phyloP scores from a whole-genome alignment of 2,113 vertebrate genomes.

The Ameiurus melas region DNA sequence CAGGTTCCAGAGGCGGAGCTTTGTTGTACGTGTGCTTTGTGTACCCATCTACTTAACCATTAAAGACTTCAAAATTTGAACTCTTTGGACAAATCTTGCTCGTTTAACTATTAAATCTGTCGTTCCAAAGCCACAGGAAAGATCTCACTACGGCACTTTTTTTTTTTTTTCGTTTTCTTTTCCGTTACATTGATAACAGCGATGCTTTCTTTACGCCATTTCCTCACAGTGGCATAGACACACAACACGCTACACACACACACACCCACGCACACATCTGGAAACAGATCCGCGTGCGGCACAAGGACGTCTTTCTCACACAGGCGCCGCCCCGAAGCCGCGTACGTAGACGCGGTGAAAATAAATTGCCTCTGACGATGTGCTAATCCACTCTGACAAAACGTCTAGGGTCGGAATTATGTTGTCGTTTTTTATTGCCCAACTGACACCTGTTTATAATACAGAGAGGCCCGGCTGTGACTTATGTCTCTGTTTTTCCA shows the following conservation, averaged over 20 bases:
- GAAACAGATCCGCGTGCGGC: slow-evolving; percentile 54
- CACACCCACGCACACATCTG: slow-evolving; percentile 34
- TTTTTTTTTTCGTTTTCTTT: background rate
- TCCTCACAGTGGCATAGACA: background rate
- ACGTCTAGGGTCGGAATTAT: slow-evolving; percentile 68
- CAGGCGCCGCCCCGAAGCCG: slow-evolving; percentile 19
- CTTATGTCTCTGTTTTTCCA: slow-evolving; percentile 69
- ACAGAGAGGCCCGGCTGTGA: slow-evolving; percentile 66
- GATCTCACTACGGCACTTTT: background rate
- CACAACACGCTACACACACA: background rate
- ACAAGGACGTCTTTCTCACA: slow-evolving; percentile 42
- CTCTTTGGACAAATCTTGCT: background rate
- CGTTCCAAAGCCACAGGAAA: background rate
- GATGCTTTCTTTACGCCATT: background rate
- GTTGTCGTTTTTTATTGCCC: slow-evolving; percentile 76
- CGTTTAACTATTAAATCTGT: background rate
- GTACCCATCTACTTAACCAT: background rate
- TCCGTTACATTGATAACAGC: background rate
- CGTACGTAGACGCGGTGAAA: slow-evolving; percentile 62
- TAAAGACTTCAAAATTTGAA: background rate
- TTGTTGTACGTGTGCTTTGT: background rate
- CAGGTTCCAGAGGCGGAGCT: background rate
- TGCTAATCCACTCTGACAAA: slow-evolving; percentile 76
- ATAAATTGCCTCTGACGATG: slow-evolving; percentile 70
- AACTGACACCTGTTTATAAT: slow-evolving; percentile 79